phyloP scores from a whole-genome alignment of 1,140 invertebrate genomes.

The Yoshiicerus persimilis region DNA sequence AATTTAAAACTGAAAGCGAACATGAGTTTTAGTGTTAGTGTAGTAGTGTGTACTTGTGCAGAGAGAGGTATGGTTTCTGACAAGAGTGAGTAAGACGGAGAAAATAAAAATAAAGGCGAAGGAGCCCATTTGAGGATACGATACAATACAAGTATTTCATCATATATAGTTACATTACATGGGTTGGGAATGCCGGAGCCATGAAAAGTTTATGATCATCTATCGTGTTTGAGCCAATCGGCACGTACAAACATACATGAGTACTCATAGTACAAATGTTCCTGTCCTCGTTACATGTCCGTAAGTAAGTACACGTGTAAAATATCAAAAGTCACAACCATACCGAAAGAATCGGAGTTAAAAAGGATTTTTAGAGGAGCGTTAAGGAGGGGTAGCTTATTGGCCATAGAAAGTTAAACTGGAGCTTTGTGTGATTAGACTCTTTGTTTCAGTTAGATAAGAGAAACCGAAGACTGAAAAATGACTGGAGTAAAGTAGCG shows the following conservation, averaged over 20 bases:
- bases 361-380: neutral
- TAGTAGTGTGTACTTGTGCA: neutral
- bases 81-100: neutral
- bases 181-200: neutral
- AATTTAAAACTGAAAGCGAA: neutral
- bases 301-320: constrained; percentile 11
- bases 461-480: constrained; percentile 3
- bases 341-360: neutral
- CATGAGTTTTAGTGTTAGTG: neutral
- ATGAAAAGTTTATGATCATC: neutral
- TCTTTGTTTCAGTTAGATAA: neutral
- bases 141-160: neutral
- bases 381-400: neutral
- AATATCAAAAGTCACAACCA: neutral
- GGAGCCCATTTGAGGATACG: neutral
- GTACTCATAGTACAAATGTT: neutral
- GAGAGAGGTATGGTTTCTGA: no score
- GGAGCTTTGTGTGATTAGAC: neutral
- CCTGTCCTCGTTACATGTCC: neutral
- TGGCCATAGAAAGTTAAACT: constrained; percentile 8
- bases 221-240: constrained; percentile 12
- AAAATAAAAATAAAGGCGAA: neutral
- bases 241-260: constrained; percentile 8
- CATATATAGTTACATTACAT: neutral
- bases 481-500: neutral